Percentiles rank a stretch among this genome's conserved stretches.
Conservation (phyloP, 2,888 invertebrate species). For the Hyles lineata region DNA sequence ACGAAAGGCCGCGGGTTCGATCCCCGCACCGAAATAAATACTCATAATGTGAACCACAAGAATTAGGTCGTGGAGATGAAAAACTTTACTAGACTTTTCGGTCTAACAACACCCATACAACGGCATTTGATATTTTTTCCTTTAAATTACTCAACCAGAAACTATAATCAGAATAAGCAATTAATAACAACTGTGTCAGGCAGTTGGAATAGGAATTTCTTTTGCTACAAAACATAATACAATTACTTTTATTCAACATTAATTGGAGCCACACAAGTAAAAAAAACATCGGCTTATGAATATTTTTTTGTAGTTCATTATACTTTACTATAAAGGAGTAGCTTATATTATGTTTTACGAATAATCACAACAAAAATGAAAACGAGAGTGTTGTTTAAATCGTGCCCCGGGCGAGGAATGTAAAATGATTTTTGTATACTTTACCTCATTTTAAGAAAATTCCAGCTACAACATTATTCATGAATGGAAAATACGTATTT, state of each 20-base stretch:
- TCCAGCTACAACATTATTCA: slow-evolving; percentile 12
- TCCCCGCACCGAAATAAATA: no score
- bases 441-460: slow-evolving; percentile 14
- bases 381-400: slow-evolving; percentile 11
- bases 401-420: slow-evolving; percentile 6
- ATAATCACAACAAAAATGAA: slow-evolving; percentile 29
- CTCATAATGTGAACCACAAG: no score
- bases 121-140: not conserved
- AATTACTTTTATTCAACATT: not conserved
- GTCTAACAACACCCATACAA: no score
- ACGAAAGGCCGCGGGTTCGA: no score
- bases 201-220: not conserved
- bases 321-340: not conserved
- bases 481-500: slow-evolving; percentile 18
- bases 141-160: not conserved
- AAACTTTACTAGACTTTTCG: no score
- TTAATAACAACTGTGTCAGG: not conserved
- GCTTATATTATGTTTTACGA: not conserved
- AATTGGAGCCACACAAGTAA: not conserved
- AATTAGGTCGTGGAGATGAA: no score
- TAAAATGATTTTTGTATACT: slow-evolving; percentile 16
- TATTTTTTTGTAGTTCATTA: slow-evolving; percentile 16
- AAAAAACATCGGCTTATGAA: not conserved
- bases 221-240: not conserved
- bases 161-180: not conserved